Conservation (phyloP, 2,888 invertebrate genomes). For the Rhabditoides inermis region DNA sequence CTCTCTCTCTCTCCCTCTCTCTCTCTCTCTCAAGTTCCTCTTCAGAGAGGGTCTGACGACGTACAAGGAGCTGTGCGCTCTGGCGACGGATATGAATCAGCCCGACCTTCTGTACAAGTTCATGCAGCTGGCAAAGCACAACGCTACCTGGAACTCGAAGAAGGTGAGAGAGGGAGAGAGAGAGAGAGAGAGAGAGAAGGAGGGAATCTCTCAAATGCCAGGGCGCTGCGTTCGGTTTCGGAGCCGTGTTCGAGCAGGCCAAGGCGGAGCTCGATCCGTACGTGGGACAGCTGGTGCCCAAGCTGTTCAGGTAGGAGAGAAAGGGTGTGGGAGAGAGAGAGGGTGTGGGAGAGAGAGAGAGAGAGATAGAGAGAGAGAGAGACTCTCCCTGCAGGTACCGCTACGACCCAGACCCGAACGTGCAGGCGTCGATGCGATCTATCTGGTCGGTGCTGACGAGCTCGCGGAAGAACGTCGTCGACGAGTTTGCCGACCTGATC, state of each 20-base stretch:
- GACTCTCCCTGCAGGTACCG: no score
- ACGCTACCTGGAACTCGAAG: constrained; percentile 86
- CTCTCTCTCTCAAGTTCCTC: no score
- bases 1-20: no score
- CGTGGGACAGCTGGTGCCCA: constrained; percentile 76
- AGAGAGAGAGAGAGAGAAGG: background rate
- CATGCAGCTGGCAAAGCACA: constrained; percentile 87
- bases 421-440: constrained; percentile 83
- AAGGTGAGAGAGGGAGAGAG: constrained; percentile 59
- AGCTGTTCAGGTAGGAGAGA: constrained; percentile 63
- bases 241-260: constrained; percentile 74
- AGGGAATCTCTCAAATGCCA: constrained; percentile 23
- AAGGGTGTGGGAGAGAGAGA: background rate
- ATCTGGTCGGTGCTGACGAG: constrained; percentile 85
- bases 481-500: constrained; percentile 73
- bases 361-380: no score
- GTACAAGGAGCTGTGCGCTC: constrained; percentile 83
- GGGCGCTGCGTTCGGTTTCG: constrained; percentile 86
- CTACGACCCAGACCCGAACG: constrained; percentile 83
- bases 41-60: constrained; percentile 60
- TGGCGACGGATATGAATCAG: constrained; percentile 86
- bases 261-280: constrained; percentile 74
- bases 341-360: background rate
- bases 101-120: constrained; percentile 90
- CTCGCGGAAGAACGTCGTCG: constrained; percentile 75